phyloP scores from a whole-genome alignment of 1,140 invertebrate species.

The Drosophila mauritiana region DNA sequence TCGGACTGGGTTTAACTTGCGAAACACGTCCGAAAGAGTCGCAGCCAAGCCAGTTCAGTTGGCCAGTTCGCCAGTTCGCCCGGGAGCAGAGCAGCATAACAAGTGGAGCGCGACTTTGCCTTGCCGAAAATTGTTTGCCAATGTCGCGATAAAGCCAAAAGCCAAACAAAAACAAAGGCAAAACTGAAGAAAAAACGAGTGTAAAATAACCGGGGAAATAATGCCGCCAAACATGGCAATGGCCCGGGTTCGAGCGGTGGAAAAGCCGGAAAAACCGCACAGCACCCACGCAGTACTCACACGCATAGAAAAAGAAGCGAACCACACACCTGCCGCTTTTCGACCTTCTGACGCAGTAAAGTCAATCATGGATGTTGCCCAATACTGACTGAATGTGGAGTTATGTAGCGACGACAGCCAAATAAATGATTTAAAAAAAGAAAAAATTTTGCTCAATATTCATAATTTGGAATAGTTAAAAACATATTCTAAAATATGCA shows the following conservation, averaged over 20 bases:
- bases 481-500: background rate
- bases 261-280: slow-evolving; percentile 36
- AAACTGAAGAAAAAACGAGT: slow-evolving; percentile 1
- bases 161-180: slow-evolving; percentile 35
- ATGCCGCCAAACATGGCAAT: slow-evolving; percentile 27
- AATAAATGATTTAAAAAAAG: slow-evolving; percentile 4
- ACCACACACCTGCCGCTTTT: slow-evolving; percentile 9
- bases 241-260: background rate
- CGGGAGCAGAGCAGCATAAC: slow-evolving; percentile 61
- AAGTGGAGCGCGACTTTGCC: slow-evolving; percentile 68
- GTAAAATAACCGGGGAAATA: slow-evolving; percentile 7
- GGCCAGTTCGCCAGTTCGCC: slow-evolving; percentile 10
- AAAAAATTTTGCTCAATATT: background rate
- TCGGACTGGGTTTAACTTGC: slow-evolving; percentile 48
- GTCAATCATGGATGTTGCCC: slow-evolving; percentile 32
- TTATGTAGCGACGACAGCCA: slow-evolving; percentile 25
- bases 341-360: slow-evolving; percentile 54
- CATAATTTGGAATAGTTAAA: no score
- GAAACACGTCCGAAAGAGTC: slow-evolving; percentile 65
- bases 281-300: slow-evolving; percentile 23
- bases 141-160: slow-evolving; percentile 68
- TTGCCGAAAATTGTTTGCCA: slow-evolving; percentile 72
- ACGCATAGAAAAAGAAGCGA: slow-evolving; percentile 3
- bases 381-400: slow-evolving; percentile 33
- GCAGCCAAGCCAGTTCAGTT: slow-evolving; percentile 10